Evolutionary conservation across 2,888 invertebrate genomes (phyloP), one percentile per base, ranked within the genome.

Genomic region (Lucinisca nassula): DNA sequence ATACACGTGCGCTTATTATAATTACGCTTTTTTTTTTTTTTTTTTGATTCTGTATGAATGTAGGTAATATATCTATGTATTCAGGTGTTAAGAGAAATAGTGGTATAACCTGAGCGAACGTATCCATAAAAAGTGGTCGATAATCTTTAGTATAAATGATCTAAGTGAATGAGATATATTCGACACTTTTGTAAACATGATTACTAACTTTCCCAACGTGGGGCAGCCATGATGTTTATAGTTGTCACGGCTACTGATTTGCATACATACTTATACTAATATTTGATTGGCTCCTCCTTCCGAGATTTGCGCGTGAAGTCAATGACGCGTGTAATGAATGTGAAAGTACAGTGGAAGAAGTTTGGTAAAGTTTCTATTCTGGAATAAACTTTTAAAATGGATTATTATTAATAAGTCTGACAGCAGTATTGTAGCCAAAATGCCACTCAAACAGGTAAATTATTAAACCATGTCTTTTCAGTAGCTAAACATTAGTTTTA

Each of bases 161-260:
- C 45, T 45, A 12, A 45, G 35, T 35, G 67, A 67, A 67, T 6
- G 21, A 67, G 67, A 12, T 35, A 67, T 67, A n/a, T n/a, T 67
- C 17, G 67, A 67, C 67, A 67, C 35, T 35, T n/a, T 58, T 27
- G 58, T 58, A 58, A 58, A 58, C 58, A 58, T 24, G 17, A 35
- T 67, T 67, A 35, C 35, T 35, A 35, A 67, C 67, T 79, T 84
- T 79, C 58, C 2, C 61, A 75, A 67, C 73, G 74, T 74, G 78
- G 74, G 58, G 58, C 45, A 81, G 85, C 88, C 89, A 89, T 89
- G 82, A 87, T 91, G 91, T 91, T 91, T 88, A 91, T 83, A 86
- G 87, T 91, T 88, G 85, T 89, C 91, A 79, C 82, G 88, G 89
- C 79, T 84, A 89, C 89, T 88, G 73, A 89, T 89, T 91, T 89